Evolutionary conservation across 2,888 invertebrate species (phyloP).

Genomic region (Oscheius sp.): DNA sequence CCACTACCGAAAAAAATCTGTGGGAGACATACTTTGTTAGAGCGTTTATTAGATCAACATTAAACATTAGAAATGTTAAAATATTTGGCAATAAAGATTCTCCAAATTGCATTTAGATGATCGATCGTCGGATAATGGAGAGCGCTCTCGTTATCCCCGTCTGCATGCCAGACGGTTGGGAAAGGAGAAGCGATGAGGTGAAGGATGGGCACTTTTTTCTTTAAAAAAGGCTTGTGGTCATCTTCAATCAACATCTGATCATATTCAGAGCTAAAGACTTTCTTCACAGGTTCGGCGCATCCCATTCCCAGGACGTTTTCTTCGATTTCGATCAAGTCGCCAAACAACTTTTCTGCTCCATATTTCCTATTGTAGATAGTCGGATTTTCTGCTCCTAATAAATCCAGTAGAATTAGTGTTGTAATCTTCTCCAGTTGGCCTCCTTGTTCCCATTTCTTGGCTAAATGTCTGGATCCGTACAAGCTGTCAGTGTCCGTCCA

Average conservation of each 20-base stretch:
- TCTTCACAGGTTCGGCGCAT: not conserved
- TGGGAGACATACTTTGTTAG: too few relatives aligned
- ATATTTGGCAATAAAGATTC: slow-evolving; percentile 89
- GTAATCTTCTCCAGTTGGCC: slow-evolving; percentile 74
- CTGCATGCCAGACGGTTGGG: slow-evolving; percentile 90
- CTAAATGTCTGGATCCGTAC: slow-evolving; percentile 90
- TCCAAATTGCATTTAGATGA: slow-evolving; percentile 87
- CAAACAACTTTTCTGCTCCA: slow-evolving; percentile 83
- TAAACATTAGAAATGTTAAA: slow-evolving; percentile 46
- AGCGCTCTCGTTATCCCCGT: slow-evolving; percentile 82
- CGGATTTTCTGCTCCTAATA: slow-evolving; percentile 88
- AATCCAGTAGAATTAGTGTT: slow-evolving; percentile 87
- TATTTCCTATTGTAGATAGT: slow-evolving; percentile 83
- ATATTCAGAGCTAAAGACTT: not conserved
- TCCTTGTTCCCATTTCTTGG: slow-evolving; percentile 80
- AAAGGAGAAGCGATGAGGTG: slow-evolving; percentile 93
- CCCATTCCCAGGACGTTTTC: not conserved
- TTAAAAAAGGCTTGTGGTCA: slow-evolving; percentile 87
- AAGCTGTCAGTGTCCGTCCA: slow-evolving; percentile 92
- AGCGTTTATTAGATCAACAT: too few relatives aligned
- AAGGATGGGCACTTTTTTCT: slow-evolving; percentile 83
- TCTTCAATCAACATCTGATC: slow-evolving; percentile 81
- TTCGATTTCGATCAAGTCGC: slow-evolving; percentile 81
- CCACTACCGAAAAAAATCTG: too few relatives aligned
- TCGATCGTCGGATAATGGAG: slow-evolving; percentile 85